Base-by-base conservation (phyloP, 1,140 invertebrate species). In the Conus betulinus region DNA sequence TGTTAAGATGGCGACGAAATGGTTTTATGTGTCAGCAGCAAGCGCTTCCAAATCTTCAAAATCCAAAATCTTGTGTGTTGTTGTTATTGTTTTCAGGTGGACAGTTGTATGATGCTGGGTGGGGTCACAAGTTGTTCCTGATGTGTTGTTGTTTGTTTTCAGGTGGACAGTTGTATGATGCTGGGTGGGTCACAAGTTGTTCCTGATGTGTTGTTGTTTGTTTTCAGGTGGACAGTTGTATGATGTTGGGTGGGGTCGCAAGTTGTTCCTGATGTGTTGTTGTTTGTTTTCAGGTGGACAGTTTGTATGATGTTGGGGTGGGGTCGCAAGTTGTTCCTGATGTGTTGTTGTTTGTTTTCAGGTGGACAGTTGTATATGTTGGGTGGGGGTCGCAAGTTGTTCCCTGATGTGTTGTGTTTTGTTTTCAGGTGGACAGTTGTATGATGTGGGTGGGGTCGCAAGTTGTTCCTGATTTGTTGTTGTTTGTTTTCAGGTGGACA, bases 371-470 rank as follows among this genome's bases (percentile, higher is more conserved):
- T 57, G 55, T 57, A 57, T 57, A 57, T 13, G 55, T 57, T 6
- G 55, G 55, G 55, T 57, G 55, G 55, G 55, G 55, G n/a, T n/a
- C n/a, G n/a, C n/a, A n/a, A n/a, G n/a, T n/a, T n/a, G n/a, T n/a
- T 94, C 93, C 85, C 91, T 94, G 81, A 90, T 89, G 51, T 95
- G 94, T 39, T 39, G 39, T n/a, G n/a, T n/a, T n/a, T n/a, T n/a
- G 27, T 74, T 83, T 84, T 13, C 87, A 91, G 89, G 71, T 57
- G 93, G 93, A 81, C 90, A 93, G 71, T 85, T 94, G 15, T 95
- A 94, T 92, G 94, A 95, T 88, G 88, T 95, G 89, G 94, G 13
- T 94, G 91, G 91, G 92, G 92, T 63, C 93, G 94, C 83, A 94
- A 92, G 88, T 71, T 94, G 85, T 94, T 93, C 82, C n/a, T n/a